Evolutionary conservation across 2,113 vertebrate genomes (phyloP).

Genomic region (Microcebus tavaratra): DNA sequence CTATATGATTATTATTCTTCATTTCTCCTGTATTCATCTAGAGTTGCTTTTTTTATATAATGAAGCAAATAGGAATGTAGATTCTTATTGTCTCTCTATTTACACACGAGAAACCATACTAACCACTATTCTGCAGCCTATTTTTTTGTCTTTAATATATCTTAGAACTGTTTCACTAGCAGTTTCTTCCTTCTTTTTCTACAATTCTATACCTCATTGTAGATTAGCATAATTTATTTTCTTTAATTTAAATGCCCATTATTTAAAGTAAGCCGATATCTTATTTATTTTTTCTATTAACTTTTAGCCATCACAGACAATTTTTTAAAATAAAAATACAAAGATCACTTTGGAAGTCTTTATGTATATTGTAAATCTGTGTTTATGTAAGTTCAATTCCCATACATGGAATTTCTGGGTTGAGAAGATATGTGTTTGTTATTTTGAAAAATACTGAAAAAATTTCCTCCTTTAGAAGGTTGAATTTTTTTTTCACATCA

Average conservation of each 20-base stretch:
- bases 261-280: neutral
- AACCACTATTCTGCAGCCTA: neutral
- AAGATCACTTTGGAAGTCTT: neutral
- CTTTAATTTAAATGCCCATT: neutral
- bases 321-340: neutral
- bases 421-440: neutral
- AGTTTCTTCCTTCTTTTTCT: neutral
- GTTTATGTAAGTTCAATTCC: neutral
- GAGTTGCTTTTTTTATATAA: neutral
- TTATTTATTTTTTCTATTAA: neutral
- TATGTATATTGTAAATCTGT: neutral
- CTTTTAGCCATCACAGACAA: neutral
- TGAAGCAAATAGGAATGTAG: neutral
- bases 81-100: neutral
- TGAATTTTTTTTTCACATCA: neutral
- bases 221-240: neutral
- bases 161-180: neutral
- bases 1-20: neutral
- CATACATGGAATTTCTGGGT: neutral
- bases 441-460: neutral
- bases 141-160: neutral
- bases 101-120: neutral
- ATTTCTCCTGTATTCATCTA: neutral
- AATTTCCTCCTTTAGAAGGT: neutral
- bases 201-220: neutral